Evolutionary conservation across 2,113 vertebrate species (phyloP).

Genomic region (Meleagris gallopavo): DNA sequence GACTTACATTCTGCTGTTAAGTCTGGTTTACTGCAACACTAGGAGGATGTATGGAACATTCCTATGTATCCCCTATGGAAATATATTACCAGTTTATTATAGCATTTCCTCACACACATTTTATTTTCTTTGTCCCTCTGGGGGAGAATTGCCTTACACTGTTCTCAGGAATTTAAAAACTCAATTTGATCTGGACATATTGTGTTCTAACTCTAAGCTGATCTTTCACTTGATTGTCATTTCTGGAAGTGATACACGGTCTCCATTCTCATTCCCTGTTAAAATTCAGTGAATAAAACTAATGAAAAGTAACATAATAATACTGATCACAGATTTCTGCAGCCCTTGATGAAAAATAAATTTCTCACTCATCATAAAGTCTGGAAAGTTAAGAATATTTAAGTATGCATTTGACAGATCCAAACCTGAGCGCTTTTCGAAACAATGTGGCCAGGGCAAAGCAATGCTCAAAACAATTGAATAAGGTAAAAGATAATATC

Average conservation of each 20-base stretch:
- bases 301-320: slow-evolving; percentile 26
- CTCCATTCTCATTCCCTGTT: neutral
- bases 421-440: neutral
- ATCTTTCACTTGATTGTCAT: slow-evolving; percentile 25
- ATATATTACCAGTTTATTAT: slow-evolving; percentile 56
- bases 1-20: slow-evolving; percentile 8
- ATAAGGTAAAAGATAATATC: neutral
- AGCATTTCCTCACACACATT: slow-evolving; percentile 53
- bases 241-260: neutral
- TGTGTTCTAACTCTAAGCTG: neutral
- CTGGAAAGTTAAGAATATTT: neutral
- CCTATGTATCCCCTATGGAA: slow-evolving; percentile 44
- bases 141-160: slow-evolving; percentile 48
- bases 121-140: slow-evolving; percentile 50
- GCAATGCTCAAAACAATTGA: neutral
- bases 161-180: slow-evolving; percentile 47
- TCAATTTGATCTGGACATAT: neutral
- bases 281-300: neutral
- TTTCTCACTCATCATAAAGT: neutral
- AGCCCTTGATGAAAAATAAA: neutral
- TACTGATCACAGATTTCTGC: neutral
- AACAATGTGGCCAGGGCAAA: neutral
- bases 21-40: slow-evolving; percentile 34
- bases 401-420: neutral
- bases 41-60: slow-evolving; percentile 54